These are phyloP conservation scores for Epirrhoe alternata DNA, from an alignment of 2,888 invertebrate species.

Conservation along the genomic window DNA sequence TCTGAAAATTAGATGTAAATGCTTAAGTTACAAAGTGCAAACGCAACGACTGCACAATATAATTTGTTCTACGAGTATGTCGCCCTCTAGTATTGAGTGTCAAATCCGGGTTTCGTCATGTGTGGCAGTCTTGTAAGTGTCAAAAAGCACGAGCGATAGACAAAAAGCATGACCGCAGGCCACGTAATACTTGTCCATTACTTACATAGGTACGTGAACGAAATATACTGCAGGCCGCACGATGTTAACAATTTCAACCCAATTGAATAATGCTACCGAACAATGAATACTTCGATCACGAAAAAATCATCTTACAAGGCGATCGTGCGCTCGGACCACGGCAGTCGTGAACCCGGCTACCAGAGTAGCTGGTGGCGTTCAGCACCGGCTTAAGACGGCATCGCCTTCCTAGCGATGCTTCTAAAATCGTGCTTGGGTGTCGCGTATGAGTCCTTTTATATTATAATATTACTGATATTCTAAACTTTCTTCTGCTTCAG, in stretches of 20 bases:
- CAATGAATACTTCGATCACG: constrained; percentile 82
- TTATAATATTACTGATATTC: neutral
- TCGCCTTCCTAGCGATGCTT: neutral
- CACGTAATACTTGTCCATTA: constrained; percentile 36
- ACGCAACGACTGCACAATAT: too few relatives aligned
- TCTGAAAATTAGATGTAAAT: too few relatives aligned
- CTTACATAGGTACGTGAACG: constrained; percentile 57
- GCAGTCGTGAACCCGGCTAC: constrained; percentile 68
- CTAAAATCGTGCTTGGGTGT: neutral
- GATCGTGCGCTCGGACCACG: constrained; percentile 72
- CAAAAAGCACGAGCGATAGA: constrained; percentile 24
- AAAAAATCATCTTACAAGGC: constrained; percentile 83
- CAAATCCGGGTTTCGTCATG: neutral
- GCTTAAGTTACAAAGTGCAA: too few relatives aligned
- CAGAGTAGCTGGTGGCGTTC: neutral
- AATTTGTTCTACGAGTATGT: too few relatives aligned
- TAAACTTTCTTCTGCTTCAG: too few relatives aligned
- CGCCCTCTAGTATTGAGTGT: too few relatives aligned
- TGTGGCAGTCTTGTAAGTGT: constrained; percentile 7
- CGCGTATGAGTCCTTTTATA: neutral
- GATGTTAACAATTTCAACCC: constrained; percentile 78
- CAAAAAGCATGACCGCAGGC: constrained; percentile 17
- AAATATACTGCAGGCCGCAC: constrained; percentile 55
- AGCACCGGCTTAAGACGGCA: constrained; percentile 5
- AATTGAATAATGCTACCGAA: constrained; percentile 80